These are phyloP conservation scores for Lasioglossum villosulum DNA, from an alignment of 2,888 invertebrate species.

Conservation along the genomic window DNA sequence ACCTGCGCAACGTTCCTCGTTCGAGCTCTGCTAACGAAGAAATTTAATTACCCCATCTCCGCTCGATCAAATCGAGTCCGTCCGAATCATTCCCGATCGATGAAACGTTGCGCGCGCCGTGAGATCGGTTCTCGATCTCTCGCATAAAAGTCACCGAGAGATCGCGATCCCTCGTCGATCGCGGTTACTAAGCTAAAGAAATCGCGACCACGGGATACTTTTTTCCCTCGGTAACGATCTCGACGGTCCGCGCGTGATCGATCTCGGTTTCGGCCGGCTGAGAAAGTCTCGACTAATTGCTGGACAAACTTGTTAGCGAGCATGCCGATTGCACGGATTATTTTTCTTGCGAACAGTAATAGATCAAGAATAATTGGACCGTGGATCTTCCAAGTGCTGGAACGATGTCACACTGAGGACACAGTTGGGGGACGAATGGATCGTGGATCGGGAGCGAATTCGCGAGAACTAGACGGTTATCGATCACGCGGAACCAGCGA, in stretches of 20 bases:
- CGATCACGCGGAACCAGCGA: conserved; percentile 30
- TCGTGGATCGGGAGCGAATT: neutral
- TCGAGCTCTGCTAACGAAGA: neutral
- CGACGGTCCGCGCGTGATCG: neutral
- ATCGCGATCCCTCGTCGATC: conserved; percentile 31
- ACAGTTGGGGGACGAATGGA: too few species aligned
- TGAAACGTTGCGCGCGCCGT: neutral
- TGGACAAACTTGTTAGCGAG: neutral
- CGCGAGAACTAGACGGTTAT: neutral
- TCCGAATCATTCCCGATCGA: neutral
- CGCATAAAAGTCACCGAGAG: conserved; percentile 3
- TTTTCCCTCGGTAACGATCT: neutral
- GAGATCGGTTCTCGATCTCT: neutral
- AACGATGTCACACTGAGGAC: too few species aligned
- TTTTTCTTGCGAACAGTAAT: neutral
- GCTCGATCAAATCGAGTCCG: neutral
- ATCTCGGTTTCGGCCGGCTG: neutral
- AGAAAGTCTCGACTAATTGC: neutral
- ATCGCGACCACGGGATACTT: conserved; percentile 39
- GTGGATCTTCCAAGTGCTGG: neutral
- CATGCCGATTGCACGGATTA: neutral
- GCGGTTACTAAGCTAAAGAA: conserved; percentile 46
- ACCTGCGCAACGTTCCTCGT: neutral
- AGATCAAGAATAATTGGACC: neutral
- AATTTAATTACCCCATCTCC: neutral